A percentile compares a stretch with the other conserved stretches of the same genome.
These are phyloP conservation scores for Aspiorhynchus laticeps DNA, from an alignment of 2,113 vertebrate genomes.

Conservation along the genomic window DNA sequence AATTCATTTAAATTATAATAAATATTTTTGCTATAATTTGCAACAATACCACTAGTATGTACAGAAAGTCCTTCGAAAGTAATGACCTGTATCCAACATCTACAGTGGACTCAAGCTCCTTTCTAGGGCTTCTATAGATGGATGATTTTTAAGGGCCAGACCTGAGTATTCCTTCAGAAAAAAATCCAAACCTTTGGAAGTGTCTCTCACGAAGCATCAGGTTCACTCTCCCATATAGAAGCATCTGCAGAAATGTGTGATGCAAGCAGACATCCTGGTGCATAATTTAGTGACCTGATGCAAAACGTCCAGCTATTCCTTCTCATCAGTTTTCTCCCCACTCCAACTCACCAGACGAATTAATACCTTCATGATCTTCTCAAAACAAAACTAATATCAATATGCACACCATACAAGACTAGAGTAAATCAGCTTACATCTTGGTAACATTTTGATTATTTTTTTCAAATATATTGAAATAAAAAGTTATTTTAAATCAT, in stretches of 20 bases:
- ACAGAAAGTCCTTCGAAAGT: neutral
- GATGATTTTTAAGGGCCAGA: constrained; percentile 48
- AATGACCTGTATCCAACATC: neutral
- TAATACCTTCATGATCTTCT: neutral
- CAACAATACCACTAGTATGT: neutral
- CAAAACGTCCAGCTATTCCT: constrained; percentile 22
- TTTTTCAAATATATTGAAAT: neutral
- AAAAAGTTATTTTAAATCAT: neutral
- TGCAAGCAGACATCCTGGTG: constrained; percentile 43
- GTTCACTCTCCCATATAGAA: constrained; percentile 19
- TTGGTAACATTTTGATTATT: neutral
- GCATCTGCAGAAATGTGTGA: constrained; percentile 19
- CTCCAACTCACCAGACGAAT: neutral
- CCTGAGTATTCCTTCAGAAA: constrained; percentile 46
- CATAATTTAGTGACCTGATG: constrained; percentile 34
- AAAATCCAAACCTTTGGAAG: constrained; percentile 10
- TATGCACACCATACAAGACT: neutral
- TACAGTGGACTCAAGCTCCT: constrained; percentile 52
- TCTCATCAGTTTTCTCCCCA: constrained; percentile 16
- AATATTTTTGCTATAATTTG: neutral
- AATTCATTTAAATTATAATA: neutral
- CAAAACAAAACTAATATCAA: neutral
- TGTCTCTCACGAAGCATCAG: constrained; percentile 10
- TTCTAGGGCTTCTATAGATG: constrained; percentile 43
- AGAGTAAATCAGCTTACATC: neutral